Base-by-base conservation (phyloP, 2,888 invertebrate species). In the Adelognathus sp. region DNA sequence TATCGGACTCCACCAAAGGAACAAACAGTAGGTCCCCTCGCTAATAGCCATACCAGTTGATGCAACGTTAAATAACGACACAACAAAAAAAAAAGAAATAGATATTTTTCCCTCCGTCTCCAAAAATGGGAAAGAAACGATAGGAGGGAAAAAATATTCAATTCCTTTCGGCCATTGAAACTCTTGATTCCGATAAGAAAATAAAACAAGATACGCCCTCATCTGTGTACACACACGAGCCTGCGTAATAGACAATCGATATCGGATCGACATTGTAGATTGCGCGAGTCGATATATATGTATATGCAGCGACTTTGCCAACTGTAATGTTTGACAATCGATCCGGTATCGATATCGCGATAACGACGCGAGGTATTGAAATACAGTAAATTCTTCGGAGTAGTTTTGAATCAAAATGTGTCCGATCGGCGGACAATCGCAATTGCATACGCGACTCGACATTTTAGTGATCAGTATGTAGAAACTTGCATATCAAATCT, bases 241-340 rank as follows among this genome's bases (percentile, higher is more conserved):
- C 39, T 11, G 29, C 11, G 54, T 41, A 27, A 56, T 44, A 56
- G 41, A 56, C 33, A 3, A 50, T 56, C 11, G 31, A 56, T 56
- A 67, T 11, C 66, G 39, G 18, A 44, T 67, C 21, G 29, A 41
- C 56, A 44, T 31, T 44, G 27, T 44, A 31, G 67, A 67, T 67
- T 56, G 29, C 31, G n/a, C 21, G 29, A 56, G 36, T 52, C 16
- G 29, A 67, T 67, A 27, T 44, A 18, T 56, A 11, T n/a, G n/a
- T n/a, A n/a, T n/a, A 18, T 18, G n/a, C 3, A 31, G 50, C 11
- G 24, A 29, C 67, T 54, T 67, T 29, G 56, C n/a, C 54, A 16
- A 44, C 18, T 27, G 27, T 39, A 52, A 31, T 66, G 36, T 66
- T 66, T 27, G 27, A n/a, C 44, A 67, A 54, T 16, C 41, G 11